Conservation (phyloP, 1,140 invertebrate species). For the Homarus americanus region DNA sequence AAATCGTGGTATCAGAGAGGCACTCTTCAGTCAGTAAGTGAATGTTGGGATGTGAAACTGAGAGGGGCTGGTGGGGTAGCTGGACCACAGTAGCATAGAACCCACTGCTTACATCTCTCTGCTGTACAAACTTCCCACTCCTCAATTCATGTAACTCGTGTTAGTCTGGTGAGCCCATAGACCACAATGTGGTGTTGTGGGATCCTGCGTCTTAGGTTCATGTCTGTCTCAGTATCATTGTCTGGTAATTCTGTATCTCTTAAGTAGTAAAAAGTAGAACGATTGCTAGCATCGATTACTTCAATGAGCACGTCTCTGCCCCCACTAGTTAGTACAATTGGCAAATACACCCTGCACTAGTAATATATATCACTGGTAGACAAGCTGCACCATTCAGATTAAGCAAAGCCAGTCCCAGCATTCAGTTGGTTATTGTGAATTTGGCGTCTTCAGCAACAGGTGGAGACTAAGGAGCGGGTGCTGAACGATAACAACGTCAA, state of each 20-base stretch:
- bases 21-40: slow-evolving; percentile 18
- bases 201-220: slow-evolving; percentile 52
- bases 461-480: slow-evolving; percentile 76
- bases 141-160: slow-evolving; percentile 55
- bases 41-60: slow-evolving; percentile 26
- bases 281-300: slow-evolving; percentile 63
- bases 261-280: slow-evolving; percentile 62
- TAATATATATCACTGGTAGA: slow-evolving; percentile 46
- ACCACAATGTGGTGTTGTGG: slow-evolving; percentile 47
- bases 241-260: slow-evolving; percentile 60
- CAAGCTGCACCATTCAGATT: slow-evolving; percentile 69
- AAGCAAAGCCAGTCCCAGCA: slow-evolving; percentile 71
- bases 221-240: slow-evolving; percentile 61
- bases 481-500: slow-evolving; percentile 86
- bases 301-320: slow-evolving; percentile 68
- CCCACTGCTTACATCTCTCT: slow-evolving; percentile 67
- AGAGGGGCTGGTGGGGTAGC: slow-evolving; percentile 64
- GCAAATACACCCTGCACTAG: slow-evolving; percentile 72
- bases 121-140: slow-evolving; percentile 65
- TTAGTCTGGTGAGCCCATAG: slow-evolving; percentile 46
- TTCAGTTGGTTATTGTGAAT: slow-evolving; percentile 71
- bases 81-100: slow-evolving; percentile 69
- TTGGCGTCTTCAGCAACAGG: slow-evolving; percentile 73
- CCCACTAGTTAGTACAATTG: slow-evolving; percentile 61
- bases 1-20: not conserved